Conservation (phyloP, 1,140 invertebrate genomes). For the Solenopsis invicta region DNA sequence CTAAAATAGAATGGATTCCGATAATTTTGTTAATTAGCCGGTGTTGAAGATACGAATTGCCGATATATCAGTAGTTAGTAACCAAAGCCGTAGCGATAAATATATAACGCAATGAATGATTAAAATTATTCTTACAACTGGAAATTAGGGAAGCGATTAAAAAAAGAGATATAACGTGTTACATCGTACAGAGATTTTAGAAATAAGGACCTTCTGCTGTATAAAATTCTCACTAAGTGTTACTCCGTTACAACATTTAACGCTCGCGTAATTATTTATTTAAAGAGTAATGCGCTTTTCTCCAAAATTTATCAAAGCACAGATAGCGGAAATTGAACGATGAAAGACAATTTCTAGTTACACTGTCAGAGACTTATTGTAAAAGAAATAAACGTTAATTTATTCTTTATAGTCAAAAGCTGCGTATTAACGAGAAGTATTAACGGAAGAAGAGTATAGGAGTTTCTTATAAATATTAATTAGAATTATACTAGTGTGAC, state of each 20-base stretch:
- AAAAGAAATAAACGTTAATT: constrained; percentile 72
- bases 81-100: constrained; percentile 75
- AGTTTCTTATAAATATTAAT: constrained; percentile 63
- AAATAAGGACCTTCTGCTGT: constrained; percentile 68
- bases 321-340: constrained; percentile 1
- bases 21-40: constrained; percentile 70
- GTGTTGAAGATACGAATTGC: constrained; percentile 68
- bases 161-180: constrained; percentile 50
- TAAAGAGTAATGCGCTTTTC: constrained; percentile 24
- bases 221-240: constrained; percentile 44
- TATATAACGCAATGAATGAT: constrained; percentile 68
- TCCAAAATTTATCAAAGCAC: background rate
- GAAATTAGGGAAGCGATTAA: constrained; percentile 48
- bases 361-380: constrained; percentile 68
- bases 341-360: constrained; percentile 24
- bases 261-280: constrained; percentile 43
- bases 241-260: constrained; percentile 30
- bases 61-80: constrained; percentile 77
- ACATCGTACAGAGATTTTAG: constrained; percentile 62
- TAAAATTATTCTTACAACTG: constrained; percentile 79
- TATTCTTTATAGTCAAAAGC: constrained; percentile 76
- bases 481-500: constrained; percentile 49
- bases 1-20: constrained; percentile 60
- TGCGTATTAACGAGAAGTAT: constrained; percentile 41
- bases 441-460: constrained; percentile 13